Evolutionary conservation across 2,888 invertebrate genomes (phyloP), one percentile per base, ranked within the genome.

Genomic region (Pasiphila rectangulata): DNA sequence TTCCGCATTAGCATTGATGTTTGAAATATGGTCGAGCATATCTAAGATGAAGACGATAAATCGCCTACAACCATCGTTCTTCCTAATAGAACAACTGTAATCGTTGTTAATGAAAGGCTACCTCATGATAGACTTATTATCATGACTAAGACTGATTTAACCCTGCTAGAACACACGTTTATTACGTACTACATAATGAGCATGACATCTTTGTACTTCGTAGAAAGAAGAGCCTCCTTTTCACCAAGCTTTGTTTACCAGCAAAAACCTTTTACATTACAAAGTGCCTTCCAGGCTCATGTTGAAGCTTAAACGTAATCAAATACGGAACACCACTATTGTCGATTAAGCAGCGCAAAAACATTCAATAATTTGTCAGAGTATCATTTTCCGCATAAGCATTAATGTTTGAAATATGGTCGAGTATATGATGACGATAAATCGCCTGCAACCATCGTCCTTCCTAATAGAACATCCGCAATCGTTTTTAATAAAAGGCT

Each of bases 341-440:
- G 21, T 41, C 32, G 44, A 27, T 35, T 30, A 32, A 43, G 32
- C 19, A 41, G 24, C 20, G 36, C 10, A 15, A 23, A n/a, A 37
- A 12, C 44, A 58, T 55, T 67, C 67, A 59, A 68, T 76, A 70
- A 74, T 65, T 73, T 61, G 68, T 66, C 53, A 58, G 60, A 64
- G 63, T 58, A 66, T 70, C 68, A 47, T 59, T 63, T 53, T 56
- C 57, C 61, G 54, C 58, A 66, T 67, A 63, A 63, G 57, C 56
- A 61, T 32, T 60, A 61, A 58, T 56, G 57, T 47, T 58, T 72
- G 66, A 73, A 57, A 63, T 67, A 72, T 69, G 53, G 48, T 38
- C 46, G 56, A 46, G 61, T 64, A 61, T 71, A n/a, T 62, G 60
- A 64, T 68, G 59, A 59, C 63, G 60, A 73, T 65, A 57, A 63